These are phyloP conservation scores for Acleris sparsana DNA, from an alignment of 2,888 invertebrate species.

Conservation along the genomic window DNA sequence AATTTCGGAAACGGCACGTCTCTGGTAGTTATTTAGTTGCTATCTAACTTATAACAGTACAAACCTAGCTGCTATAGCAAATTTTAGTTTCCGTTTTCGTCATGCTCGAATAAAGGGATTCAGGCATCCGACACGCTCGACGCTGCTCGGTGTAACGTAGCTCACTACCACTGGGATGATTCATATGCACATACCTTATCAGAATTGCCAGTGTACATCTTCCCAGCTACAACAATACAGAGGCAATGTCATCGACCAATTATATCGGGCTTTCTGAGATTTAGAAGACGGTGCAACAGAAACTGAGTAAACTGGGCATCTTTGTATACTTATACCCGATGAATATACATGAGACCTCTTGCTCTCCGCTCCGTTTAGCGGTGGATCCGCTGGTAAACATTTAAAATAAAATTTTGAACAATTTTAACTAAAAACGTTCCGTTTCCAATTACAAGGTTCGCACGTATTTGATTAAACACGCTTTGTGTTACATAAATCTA, in stretches of 20 bases:
- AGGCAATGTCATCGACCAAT: conserved; percentile 16
- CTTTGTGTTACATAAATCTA: conserved; percentile 22
- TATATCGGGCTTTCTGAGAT: conserved; percentile 12
- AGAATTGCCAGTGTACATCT: not conserved
- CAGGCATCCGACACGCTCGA: no score
- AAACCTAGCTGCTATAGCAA: no score
- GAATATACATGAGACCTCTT: conserved; percentile 26
- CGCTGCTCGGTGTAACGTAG: no score
- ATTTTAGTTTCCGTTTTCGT: no score
- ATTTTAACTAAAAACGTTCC: conserved; percentile 14
- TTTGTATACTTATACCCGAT: conserved; percentile 7
- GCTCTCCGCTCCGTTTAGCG: not conserved
- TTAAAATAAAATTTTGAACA: conserved; percentile 13
- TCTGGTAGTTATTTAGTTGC: no score
- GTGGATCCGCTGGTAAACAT: not conserved
- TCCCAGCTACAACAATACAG: conserved; percentile 1
- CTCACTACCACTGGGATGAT: not conserved
- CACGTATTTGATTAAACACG: conserved; percentile 3
- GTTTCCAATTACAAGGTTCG: conserved; percentile 1
- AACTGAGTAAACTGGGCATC: conserved; percentile 17
- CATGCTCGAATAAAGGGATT: no score
- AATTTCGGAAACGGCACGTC: no score
- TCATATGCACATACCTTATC: conserved; percentile 1
- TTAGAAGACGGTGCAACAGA: conserved; percentile 14
- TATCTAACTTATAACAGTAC: no score